Evolutionary conservation across 2,113 vertebrate genomes (phyloP), one percentile per base, ranked within the genome.

Genomic region (Montifringilla adamsi): DNA sequence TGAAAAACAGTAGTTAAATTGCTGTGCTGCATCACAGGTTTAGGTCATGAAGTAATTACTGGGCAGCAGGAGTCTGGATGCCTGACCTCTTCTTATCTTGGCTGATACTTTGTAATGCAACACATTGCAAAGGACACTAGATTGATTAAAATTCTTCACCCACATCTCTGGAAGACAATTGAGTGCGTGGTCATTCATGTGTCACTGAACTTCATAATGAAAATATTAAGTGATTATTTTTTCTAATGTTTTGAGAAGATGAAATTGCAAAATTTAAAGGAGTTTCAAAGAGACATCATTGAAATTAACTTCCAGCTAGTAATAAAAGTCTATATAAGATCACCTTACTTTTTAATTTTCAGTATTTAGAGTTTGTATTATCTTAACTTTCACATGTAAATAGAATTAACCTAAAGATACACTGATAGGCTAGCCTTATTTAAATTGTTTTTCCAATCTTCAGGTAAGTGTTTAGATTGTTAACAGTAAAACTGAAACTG

Each of bases 211-310:
- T 70, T 89, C 55, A 58, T 83, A 0, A 16, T 66, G 44, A 84
- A 91, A 96, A 87, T 92, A 69, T 10, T 53, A 76, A 86, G 30
- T 31, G 72, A 47, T 46, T 79, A n/a, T 81, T 94, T 93, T 63
- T 90, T 93, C 67, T 94, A 63, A 37, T 68, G 8, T 49, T 87
- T 56, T 73, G 58, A 70, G 59, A 88, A 90, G 84, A 78, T 1
- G 1, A n/a, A 78, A 64, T 59, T n/a, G 31, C 24, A 52, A 47
- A 50, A 68, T 83, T 47, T 60, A 75, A 69, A 62, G 39, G 18
- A 3, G 8, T 82, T 94, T 76, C 31, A 22, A 74, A 67, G 44
- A 63, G 11, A 18, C 3, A 0, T 74, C 2, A 39, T 31, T 90
- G 63, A 64, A 73, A 46, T 84, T 50, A 58, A 73, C 28, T 64